phyloP scores from a whole-genome alignment of 2,888 invertebrate species.

The Neoaliturus tenellus region DNA sequence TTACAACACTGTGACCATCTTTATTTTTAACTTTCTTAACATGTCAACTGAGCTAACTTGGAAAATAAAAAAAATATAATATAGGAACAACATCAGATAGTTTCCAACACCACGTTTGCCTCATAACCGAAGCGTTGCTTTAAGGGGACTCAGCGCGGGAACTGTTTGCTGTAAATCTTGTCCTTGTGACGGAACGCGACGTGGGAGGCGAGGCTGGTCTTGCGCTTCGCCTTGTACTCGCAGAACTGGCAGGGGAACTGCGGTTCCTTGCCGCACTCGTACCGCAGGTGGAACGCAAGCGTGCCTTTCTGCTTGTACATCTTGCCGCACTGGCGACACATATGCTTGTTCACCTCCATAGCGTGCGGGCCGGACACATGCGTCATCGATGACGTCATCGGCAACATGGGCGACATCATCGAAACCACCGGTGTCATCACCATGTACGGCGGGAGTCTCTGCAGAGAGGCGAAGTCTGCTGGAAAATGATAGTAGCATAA shows the following conservation, averaged over 20 bases:
- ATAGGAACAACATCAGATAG: no score
- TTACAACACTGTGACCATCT: no score
- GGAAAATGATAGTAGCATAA: no score
- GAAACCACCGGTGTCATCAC: no score
- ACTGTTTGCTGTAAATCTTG: not conserved
- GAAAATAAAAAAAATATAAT: no score
- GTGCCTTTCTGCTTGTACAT: conserved; percentile 72
- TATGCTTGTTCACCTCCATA: not conserved
- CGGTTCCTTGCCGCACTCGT: conserved; percentile 39
- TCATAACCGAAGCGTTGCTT: no score
- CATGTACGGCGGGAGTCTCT: not conserved
- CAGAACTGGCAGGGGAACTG: conserved; percentile 59
- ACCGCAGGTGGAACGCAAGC: conserved; percentile 70
- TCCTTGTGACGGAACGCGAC: not conserved
- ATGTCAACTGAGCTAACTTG: no score
- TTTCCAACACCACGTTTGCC: no score
- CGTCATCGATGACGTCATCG: not conserved
- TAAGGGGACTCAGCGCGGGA: no score
- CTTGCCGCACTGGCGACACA: conserved; percentile 2
- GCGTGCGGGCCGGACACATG: not conserved
- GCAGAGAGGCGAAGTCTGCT: not conserved
- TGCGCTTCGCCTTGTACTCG: not conserved
- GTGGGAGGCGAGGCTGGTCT: not conserved
- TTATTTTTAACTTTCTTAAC: no score
- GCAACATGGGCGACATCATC: not conserved